Evolutionary conservation across 2,888 invertebrate species (phyloP).

Genomic region (Aporophyla nigra): DNA sequence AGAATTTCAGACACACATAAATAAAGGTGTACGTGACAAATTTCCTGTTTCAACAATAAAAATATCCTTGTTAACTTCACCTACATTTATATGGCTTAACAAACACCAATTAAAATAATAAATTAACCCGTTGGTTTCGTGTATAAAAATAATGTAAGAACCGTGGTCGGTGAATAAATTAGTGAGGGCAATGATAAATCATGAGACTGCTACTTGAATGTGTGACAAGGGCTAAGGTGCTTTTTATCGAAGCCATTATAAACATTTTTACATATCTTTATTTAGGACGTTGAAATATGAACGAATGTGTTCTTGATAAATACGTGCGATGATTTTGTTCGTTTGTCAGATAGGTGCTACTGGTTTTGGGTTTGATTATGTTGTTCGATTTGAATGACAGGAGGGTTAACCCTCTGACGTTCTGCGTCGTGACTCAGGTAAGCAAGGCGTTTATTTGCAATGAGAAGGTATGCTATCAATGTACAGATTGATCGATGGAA

Average conservation of each 20-base stretch:
- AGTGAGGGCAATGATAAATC: constrained; percentile 70
- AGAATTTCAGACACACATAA: constrained; percentile 8
- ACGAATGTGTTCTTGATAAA: constrained; percentile 56
- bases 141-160: constrained; percentile 73
- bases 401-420: constrained; percentile 29
- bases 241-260: constrained; percentile 54
- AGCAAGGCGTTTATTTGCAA: constrained; percentile 37
- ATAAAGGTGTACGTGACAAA: constrained; percentile 24
- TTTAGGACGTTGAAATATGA: constrained; percentile 60
- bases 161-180: constrained; percentile 70
- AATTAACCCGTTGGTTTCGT: constrained; percentile 76
- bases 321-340: constrained; percentile 58
- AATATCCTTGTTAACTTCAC: constrained; percentile 55
- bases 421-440: constrained; percentile 37
- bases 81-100: constrained; percentile 70
- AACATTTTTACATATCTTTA: constrained; percentile 59
- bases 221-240: constrained; percentile 59
- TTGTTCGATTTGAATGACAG: constrained; percentile 48
- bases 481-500: constrained; percentile 19
- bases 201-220: constrained; percentile 64
- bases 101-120: constrained; percentile 80
- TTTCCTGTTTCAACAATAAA: constrained; percentile 49
- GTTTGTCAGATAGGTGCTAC: constrained; percentile 54
- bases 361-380: constrained; percentile 53
- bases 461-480: constrained; percentile 10